phyloP scores from a whole-genome alignment of 2,113 vertebrate genomes.

The Nibea albiflora region DNA sequence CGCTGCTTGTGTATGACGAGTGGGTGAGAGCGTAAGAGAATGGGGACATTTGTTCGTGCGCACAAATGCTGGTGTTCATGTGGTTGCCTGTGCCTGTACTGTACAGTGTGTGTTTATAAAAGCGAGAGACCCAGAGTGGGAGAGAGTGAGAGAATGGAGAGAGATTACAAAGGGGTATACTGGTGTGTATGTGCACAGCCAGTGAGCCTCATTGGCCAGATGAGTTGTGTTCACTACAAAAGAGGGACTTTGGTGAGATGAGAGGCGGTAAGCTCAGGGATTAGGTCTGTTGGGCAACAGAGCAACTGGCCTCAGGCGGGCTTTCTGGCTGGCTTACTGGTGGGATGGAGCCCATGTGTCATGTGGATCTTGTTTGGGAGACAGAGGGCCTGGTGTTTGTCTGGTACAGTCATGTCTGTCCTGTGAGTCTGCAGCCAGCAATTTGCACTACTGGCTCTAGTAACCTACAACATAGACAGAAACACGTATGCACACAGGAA shows the following conservation, averaged over 20 bases:
- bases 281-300: slow-evolving; percentile 77
- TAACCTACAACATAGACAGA: slow-evolving; percentile 27
- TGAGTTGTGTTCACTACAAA: slow-evolving; percentile 73
- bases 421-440: slow-evolving; percentile 20
- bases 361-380: slow-evolving; percentile 67
- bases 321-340: slow-evolving; percentile 66
- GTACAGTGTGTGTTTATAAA: slow-evolving; percentile 49
- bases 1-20: slow-evolving; percentile 12
- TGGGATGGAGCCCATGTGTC: slow-evolving; percentile 62
- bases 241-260: slow-evolving; percentile 71
- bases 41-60: slow-evolving; percentile 45
- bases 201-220: slow-evolving; percentile 61
- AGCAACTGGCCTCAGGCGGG: slow-evolving; percentile 48
- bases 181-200: slow-evolving; percentile 51
- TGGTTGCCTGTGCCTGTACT: slow-evolving; percentile 38
- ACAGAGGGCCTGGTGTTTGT: slow-evolving; percentile 48
- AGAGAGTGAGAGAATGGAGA: slow-evolving; percentile 53
- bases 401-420: slow-evolving; percentile 28
- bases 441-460: slow-evolving; percentile 20
- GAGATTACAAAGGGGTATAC: slow-evolving; percentile 62
- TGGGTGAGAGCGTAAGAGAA: slow-evolving; percentile 30
- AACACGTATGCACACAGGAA: not conserved
- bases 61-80: slow-evolving; percentile 51
- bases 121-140: slow-evolving; percentile 41
- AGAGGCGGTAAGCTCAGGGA: slow-evolving; percentile 73